Evolutionary conservation across 2,113 vertebrate species (phyloP).

Genomic region (Gambusia holbrooki): DNA sequence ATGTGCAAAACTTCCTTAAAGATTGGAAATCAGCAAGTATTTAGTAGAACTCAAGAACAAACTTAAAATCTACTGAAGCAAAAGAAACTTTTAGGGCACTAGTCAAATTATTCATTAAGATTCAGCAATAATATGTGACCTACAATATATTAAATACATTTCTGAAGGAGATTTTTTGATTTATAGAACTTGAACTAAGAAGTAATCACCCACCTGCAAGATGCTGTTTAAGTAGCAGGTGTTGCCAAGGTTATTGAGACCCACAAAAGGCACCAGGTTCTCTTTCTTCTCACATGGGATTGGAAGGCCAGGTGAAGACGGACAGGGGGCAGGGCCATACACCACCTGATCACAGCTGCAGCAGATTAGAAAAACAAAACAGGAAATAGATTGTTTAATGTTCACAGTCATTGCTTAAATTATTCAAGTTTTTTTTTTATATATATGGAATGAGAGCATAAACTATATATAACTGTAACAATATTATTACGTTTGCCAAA

Average conservation of each 20-base stretch:
- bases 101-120: too few relatives aligned
- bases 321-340: conserved; percentile 75
- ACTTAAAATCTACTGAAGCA: too few relatives aligned
- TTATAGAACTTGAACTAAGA: background rate
- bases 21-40: background rate
- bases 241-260: conserved; percentile 95
- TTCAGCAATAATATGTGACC: too few relatives aligned
- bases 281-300: conserved; percentile 86
- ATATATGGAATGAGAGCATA: too few relatives aligned
- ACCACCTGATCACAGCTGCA: conserved; percentile 87
- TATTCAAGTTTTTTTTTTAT: too few relatives aligned
- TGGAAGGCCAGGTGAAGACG: conserved; percentile 73
- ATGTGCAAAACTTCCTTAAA: background rate
- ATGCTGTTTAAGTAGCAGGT: conserved; percentile 98
- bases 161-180: background rate
- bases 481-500: too few relatives aligned
- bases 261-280: conserved; percentile 90
- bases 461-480: background rate
- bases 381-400: background rate
- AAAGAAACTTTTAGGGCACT: too few relatives aligned
- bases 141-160: background rate
- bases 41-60: too few relatives aligned
- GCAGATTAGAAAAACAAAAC: conserved; percentile 12
- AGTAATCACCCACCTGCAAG: conserved; percentile 86
- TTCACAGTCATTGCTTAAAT: background rate